Percentiles rank a stretch among this genome's conserved stretches.
phyloP scores from a whole-genome alignment of 1,140 invertebrate species.

The Daktulosphaira vitifoliae region DNA sequence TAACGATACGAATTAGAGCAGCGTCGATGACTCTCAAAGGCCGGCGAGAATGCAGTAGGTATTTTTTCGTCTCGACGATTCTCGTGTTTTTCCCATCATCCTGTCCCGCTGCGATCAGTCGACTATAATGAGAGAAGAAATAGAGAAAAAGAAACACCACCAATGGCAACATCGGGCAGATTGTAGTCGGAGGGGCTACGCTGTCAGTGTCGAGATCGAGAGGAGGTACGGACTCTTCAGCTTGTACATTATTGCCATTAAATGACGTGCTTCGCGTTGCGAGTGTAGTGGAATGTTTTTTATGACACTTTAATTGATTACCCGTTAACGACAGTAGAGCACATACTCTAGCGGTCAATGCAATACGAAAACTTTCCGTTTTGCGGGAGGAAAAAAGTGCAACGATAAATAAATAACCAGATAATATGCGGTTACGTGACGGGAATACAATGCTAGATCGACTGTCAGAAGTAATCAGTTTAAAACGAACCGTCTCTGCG shows the following conservation, averaged over 20 bases:
- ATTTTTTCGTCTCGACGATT: slow-evolving; percentile 13
- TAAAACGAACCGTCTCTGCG: neutral
- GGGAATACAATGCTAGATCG: slow-evolving; percentile 6
- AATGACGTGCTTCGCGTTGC: no score
- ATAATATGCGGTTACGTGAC: slow-evolving; percentile 27
- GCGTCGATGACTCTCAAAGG: slow-evolving; percentile 1
- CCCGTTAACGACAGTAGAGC: neutral
- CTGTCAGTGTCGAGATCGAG: no score
- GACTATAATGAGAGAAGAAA: neutral
- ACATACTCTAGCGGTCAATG: no score
- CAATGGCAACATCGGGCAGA: neutral
- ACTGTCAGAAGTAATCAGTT: neutral
- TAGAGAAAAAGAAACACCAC: neutral
- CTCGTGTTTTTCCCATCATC: neutral
- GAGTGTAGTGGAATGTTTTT: neutral
- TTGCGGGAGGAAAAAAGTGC: slow-evolving; percentile 1
- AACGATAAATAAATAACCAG: slow-evolving; percentile 21
- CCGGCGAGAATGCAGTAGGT: slow-evolving; percentile 11
- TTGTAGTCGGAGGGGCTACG: neutral
- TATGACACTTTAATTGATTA: slow-evolving; percentile 26
- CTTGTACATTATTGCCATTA: no score
- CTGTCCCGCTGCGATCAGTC: neutral
- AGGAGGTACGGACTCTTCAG: no score
- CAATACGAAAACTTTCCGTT: no score
- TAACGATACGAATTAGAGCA: slow-evolving; percentile 20